A percentile compares a stretch with the other conserved stretches of the same genome.
phyloP scores from a whole-genome alignment of 2,888 invertebrate genomes.

The Branchipolynoe longqiensis region DNA sequence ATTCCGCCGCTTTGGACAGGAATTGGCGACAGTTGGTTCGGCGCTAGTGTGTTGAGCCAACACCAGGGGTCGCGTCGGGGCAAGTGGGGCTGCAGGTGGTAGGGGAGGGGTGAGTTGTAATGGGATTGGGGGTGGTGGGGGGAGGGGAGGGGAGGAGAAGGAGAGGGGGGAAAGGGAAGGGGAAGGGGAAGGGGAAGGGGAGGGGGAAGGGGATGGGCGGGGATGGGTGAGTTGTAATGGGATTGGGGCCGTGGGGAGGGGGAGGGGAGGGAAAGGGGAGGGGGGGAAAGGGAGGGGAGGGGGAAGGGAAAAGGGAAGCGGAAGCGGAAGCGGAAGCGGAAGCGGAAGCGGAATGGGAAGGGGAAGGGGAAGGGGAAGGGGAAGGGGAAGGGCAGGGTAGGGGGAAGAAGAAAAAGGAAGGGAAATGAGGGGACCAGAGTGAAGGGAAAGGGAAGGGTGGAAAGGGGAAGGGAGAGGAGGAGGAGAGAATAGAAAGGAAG shows the following conservation, averaged over 20 bases:
- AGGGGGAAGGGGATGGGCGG: not conserved
- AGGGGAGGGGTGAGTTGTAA: not conserved
- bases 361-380: not conserved
- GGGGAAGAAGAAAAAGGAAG: not conserved
- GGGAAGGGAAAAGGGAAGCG: not conserved
- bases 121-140: not conserved
- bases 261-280: not conserved
- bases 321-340: not conserved
- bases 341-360: not conserved
- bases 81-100: slow-evolving; percentile 15
- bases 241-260: not conserved
- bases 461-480: not conserved
- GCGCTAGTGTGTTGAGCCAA: slow-evolving; percentile 46
- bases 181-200: not conserved
- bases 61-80: slow-evolving; percentile 37
- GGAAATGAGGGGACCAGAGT: not conserved
- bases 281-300: not conserved
- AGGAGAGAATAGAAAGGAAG: not conserved
- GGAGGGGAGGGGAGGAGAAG: not conserved
- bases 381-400: not conserved
- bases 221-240: not conserved
- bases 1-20: slow-evolving; percentile 42
- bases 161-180: not conserved
- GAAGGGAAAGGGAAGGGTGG: not conserved
- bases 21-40: slow-evolving; percentile 48